phyloP scores from a whole-genome alignment of 2,113 vertebrate genomes.

The Chionis minor region DNA sequence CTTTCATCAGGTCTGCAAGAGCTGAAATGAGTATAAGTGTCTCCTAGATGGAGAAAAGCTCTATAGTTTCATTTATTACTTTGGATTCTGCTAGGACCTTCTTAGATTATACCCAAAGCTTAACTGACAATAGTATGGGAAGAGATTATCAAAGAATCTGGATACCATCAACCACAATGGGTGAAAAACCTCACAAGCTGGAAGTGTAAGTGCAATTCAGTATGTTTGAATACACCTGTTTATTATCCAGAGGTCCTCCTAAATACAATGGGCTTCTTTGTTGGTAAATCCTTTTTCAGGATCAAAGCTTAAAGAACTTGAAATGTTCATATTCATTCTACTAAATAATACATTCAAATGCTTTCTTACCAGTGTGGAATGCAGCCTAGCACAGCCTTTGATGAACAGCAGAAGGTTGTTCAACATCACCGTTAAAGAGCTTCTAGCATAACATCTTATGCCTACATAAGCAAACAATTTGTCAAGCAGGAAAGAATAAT shows the following conservation, averaged over 20 bases:
- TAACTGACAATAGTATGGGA: background rate
- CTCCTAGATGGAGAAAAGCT: background rate
- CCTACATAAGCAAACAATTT: slow-evolving; percentile 51
- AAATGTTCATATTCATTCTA: background rate
- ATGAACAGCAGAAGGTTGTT: slow-evolving; percentile 45
- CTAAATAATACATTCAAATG: background rate
- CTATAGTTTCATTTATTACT: background rate
- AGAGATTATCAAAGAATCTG: background rate
- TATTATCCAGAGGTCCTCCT: background rate
- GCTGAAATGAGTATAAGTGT: background rate
- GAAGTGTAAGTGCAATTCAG: background rate
- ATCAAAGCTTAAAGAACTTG: background rate
- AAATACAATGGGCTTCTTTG: background rate
- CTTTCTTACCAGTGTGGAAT: background rate
- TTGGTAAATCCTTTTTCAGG: background rate
- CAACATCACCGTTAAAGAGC: background rate
- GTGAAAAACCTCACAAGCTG: background rate
- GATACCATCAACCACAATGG: background rate
- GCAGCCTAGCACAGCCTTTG: background rate
- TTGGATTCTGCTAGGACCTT: background rate
- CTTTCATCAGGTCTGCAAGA: background rate
- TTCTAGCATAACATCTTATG: slow-evolving; percentile 4
- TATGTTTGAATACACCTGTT: background rate
- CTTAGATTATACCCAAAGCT: background rate
- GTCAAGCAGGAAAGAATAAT: slow-evolving; percentile 14